Conservation (phyloP, 1,140 invertebrate species). For the Sogatella furcifera region DNA sequence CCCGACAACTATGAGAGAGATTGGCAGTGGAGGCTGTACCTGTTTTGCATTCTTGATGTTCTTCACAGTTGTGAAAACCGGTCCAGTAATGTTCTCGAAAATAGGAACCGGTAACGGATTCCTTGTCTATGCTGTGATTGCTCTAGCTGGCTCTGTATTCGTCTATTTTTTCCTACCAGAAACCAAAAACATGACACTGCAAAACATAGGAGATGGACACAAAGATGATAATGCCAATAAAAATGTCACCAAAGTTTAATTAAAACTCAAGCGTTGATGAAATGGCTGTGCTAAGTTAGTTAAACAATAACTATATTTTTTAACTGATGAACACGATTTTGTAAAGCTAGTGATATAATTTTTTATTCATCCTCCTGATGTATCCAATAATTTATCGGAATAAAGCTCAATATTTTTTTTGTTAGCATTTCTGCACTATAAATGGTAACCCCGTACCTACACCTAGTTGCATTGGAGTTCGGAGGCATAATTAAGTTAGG, state of each 20-base stretch:
- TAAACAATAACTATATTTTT: too few relatives aligned
- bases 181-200: constrained; percentile 63
- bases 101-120: constrained; percentile 51
- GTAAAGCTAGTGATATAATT: too few relatives aligned
- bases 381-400: too few relatives aligned
- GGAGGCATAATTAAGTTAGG: too few relatives aligned
- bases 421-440: too few relatives aligned
- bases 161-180: constrained; percentile 60
- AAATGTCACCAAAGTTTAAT: not conserved
- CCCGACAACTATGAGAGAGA: constrained; percentile 39
- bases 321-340: too few relatives aligned
- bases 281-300: too few relatives aligned
- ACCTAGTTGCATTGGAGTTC: too few relatives aligned
- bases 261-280: too few relatives aligned
- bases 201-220: constrained; percentile 57
- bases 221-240: not conserved
- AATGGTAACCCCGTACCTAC: too few relatives aligned
- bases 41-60: constrained; percentile 51
- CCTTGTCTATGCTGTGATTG: constrained; percentile 51
- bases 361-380: too few relatives aligned
- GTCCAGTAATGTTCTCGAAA: constrained; percentile 43
- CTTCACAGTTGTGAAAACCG: constrained; percentile 60
- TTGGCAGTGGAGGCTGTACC: constrained; percentile 49
- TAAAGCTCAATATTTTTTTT: too few relatives aligned
- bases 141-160: constrained; percentile 48